These are phyloP conservation scores for Pogonomyrmex californicus DNA, from an alignment of 1,140 invertebrate species.

Conservation along the genomic window DNA sequence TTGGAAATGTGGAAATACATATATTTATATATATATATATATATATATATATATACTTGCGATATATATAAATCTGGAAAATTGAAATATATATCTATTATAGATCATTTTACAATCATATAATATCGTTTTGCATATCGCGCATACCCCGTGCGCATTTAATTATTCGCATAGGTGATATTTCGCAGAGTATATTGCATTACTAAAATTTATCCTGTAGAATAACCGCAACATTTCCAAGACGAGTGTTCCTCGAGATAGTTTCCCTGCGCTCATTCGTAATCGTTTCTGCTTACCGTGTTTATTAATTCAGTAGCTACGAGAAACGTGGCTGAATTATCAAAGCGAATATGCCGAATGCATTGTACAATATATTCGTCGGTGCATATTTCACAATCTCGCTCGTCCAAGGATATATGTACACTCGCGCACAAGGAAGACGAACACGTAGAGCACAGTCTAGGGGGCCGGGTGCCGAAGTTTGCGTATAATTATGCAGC, in stretches of 20 bases:
- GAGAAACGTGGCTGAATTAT: slow-evolving; percentile 61
- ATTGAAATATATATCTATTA: slow-evolving; percentile 18
- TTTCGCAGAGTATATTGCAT: not conserved
- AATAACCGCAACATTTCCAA: slow-evolving; percentile 38
- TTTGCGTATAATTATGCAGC: slow-evolving; percentile 59
- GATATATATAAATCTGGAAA: not conserved
- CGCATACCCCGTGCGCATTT: not conserved
- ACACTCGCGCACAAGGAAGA: slow-evolving; percentile 12
- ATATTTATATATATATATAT: not conserved
- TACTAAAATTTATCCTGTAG: slow-evolving; percentile 31
- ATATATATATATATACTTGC: not conserved
- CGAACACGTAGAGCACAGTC: slow-evolving; percentile 23
- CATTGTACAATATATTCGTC: slow-evolving; percentile 62
- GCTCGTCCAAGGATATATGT: slow-evolving; percentile 25
- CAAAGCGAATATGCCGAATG: slow-evolving; percentile 69
- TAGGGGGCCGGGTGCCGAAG: slow-evolving; percentile 28
- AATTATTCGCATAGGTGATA: slow-evolving; percentile 37
- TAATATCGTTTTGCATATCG: slow-evolving; percentile 3
- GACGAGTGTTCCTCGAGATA: slow-evolving; percentile 25
- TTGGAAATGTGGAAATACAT: not conserved
- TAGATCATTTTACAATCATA: slow-evolving; percentile 1
- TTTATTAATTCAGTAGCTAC: slow-evolving; percentile 36
- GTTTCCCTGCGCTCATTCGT: slow-evolving; percentile 23
- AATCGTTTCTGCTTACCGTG: slow-evolving; percentile 40
- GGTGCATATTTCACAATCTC: slow-evolving; percentile 61